Evolutionary conservation across 1,140 invertebrate genomes (phyloP), one percentile per base, ranked within the genome.

Genomic region (Brachionus sp.): DNA sequence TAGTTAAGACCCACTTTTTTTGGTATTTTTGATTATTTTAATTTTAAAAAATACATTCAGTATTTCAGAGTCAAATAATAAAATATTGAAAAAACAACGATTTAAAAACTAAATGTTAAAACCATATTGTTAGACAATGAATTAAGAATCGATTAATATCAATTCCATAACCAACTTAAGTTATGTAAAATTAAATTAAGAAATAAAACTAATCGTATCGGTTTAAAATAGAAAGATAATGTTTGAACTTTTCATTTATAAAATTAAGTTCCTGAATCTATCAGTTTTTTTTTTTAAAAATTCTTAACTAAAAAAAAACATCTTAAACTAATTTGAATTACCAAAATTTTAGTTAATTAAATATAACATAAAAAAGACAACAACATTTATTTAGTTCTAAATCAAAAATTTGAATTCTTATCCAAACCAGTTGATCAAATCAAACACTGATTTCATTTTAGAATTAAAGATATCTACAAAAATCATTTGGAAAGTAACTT

Each of bases 251-350:
- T 33, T 66, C 64, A 57, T 19, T 6, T 16, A 57, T 57, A 57
- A 57, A 57, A 57, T 57, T 2, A 23, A 57, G 50, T 57, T 57
- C 19, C 19, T 57, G 50, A 19, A n/a, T 57, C 19, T 19, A 33
- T 66, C 25, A 66, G 29, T 7, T 66, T 44, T 23, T 25, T n/a
- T n/a, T 29, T 39, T 37, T 37, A 70, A 70, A 70, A 37, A 70
- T 70, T 33, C 66, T 70, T 70, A 70, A 70, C 66, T 70, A 70
- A 70, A 70, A 70, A 66, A 66, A 66, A 37, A 66, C 64, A 66
- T 33, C 29, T 66, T 66, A 33, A 33, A 66, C 33, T 66, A 29
- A 29, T 23, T 66, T 66, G 64, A 66, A 16, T 66, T 66, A 19
- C n/a, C 50, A 57, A 57, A 57, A 57, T 57, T 57, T 57, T 57